Percentiles rank a stretch among this genome's conserved stretches.
phyloP scores from a whole-genome alignment of 2,113 vertebrate species.

The Odocoileus virginianus region DNA sequence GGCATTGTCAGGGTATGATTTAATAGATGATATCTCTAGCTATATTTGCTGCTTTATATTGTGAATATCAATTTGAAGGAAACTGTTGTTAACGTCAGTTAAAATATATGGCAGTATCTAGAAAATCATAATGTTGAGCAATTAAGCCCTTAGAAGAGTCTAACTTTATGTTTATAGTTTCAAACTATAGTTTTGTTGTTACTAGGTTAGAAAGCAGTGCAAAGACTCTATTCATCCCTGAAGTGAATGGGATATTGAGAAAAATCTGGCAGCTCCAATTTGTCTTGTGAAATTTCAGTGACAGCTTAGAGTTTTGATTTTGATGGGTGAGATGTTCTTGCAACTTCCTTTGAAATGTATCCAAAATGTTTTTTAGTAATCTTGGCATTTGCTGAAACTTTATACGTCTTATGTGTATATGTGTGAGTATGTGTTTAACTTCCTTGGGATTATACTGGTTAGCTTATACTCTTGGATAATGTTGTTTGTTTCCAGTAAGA shows the following conservation, averaged over 20 bases:
- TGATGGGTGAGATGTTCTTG: conserved; percentile 42
- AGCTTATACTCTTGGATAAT: not conserved
- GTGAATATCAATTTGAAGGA: conserved; percentile 14
- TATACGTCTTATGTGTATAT: not conserved
- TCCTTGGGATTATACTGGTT: not conserved
- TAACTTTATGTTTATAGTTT: conserved; percentile 40
- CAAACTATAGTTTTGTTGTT: conserved; percentile 34
- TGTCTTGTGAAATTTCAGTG: conserved; percentile 50
- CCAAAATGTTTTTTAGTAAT: conserved; percentile 41
- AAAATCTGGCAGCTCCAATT: conserved; percentile 53
- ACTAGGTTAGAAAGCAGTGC: not conserved
- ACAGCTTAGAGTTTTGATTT: conserved; percentile 55
- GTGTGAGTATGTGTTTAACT: not conserved
- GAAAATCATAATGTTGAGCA: conserved; percentile 41
- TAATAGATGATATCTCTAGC: not conserved
- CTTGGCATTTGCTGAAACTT: conserved; percentile 10
- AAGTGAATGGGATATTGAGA: conserved; percentile 32
- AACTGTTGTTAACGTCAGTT: conserved; percentile 21
- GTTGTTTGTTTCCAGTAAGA: not conserved
- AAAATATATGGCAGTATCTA: not conserved
- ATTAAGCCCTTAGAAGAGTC: conserved; percentile 21
- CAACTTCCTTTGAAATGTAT: conserved; percentile 44
- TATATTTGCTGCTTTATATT: conserved; percentile 34
- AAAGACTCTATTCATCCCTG: not conserved
- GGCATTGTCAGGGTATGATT: not conserved